A percentile compares a stretch with the other conserved stretches of the same genome.
These are phyloP conservation scores for Amia ocellicauda DNA, from an alignment of 2,113 vertebrate genomes.

Conservation along the genomic window DNA sequence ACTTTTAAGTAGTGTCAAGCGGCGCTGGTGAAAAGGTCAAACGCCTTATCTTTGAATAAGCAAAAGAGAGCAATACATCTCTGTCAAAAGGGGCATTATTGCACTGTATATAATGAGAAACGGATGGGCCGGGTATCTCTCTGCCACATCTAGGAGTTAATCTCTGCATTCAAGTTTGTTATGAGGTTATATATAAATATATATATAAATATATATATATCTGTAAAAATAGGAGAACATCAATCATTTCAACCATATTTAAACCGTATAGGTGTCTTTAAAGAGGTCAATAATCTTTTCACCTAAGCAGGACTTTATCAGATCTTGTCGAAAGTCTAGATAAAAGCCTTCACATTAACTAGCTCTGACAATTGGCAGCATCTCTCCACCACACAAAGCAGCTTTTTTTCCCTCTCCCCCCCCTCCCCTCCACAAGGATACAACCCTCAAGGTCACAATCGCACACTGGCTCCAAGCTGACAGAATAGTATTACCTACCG, in stretches of 20 bases:
- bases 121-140: conserved; percentile 60
- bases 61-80: conserved; percentile 51
- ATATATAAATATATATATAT: no score
- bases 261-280: conserved; percentile 88
- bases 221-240: conserved; percentile 81
- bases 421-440: conserved; percentile 67
- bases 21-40: conserved; percentile 46
- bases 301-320: conserved; percentile 94
- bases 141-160: conserved; percentile 64
- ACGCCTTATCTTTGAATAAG: conserved; percentile 50
- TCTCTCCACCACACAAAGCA: conserved; percentile 85
- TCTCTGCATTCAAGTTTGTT: conserved; percentile 82
- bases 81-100: conserved; percentile 57
- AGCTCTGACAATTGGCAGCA: conserved; percentile 79
- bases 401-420: conserved; percentile 55
- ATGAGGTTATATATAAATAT: conserved; percentile 67
- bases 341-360: conserved; percentile 92
- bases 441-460: conserved; percentile 87
- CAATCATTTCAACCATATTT: conserved; percentile 85
- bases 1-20: conserved; percentile 27
- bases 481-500: conserved; percentile 77
- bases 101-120: conserved; percentile 57
- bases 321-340: conserved; percentile 87
- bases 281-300: conserved; percentile 98
- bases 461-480: conserved; percentile 68